A percentile compares a stretch with the other conserved stretches of the same genome.
phyloP scores from a whole-genome alignment of 2,797 vertebrate genomes.

The Myotis findleyi region DNA sequence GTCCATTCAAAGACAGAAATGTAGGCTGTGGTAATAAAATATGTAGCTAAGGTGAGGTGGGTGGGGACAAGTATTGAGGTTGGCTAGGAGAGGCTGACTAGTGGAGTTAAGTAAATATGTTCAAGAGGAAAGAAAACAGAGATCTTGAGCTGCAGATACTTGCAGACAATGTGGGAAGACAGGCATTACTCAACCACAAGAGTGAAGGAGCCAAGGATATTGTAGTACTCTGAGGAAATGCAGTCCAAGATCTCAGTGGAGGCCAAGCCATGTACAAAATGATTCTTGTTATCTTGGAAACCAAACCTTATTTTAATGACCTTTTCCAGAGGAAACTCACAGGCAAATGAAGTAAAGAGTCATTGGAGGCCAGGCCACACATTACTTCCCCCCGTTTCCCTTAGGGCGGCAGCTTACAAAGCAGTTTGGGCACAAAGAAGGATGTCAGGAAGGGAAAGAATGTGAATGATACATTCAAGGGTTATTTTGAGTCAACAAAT shows the following conservation, averaged over 20 bases:
- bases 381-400: neutral
- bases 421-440: neutral
- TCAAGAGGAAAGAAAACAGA: neutral
- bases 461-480: neutral
- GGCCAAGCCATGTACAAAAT: neutral
- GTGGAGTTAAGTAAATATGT: neutral
- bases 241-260: neutral
- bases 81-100: neutral
- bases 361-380: neutral
- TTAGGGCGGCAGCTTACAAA: neutral
- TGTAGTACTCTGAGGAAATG: neutral
- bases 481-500: neutral
- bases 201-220: neutral
- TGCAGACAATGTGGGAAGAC: neutral
- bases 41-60: neutral
- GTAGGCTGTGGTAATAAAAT: neutral
- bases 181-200: neutral
- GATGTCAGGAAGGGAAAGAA: neutral
- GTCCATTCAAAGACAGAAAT: neutral
- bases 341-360: neutral
- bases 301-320: neutral
- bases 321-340: slow-evolving; percentile 4
- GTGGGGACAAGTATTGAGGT: neutral
- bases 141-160: neutral
- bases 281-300: neutral